Evolutionary conservation across 2,113 vertebrate species (phyloP), one percentile per base, ranked within the genome.

Genomic region (Hipposideros armiger): DNA sequence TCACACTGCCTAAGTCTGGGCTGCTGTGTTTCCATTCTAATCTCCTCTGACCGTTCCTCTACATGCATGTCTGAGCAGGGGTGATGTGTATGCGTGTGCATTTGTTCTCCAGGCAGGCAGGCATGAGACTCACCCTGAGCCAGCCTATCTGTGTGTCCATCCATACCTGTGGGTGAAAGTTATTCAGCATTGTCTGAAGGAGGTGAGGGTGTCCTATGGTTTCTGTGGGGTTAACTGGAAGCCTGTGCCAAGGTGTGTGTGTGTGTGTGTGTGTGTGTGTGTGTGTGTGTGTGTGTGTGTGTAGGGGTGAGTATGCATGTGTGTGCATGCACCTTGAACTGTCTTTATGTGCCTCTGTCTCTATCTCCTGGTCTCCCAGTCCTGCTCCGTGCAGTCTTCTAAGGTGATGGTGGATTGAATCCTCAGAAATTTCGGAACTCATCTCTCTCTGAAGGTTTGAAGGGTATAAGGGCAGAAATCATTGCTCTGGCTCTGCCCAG

Each of bases 121-220:
- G 74, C 15, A 0, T n/a, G 36, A 45, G 22, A 82, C 56, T 93
- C 67, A 42, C 47, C n/a, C 28, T 20, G 72, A 84, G 73, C 45
- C 90, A 95, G 78, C 28, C 69, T 72, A 32, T 64, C 87, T 88
- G 54, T 45, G 72, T 90, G 54, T 56, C 87, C 42, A 8, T 58
- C 56, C 47, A 36, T 64, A 83, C 15, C 40, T 58, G 50, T 45
- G 69, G 14, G 24, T 92, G 42, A 86, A 86, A 77, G 72, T 76
- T 56, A 70, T 6, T 52, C 30, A 77, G 60, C n/a, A 45, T 4
- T 42, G 1, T 56, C 73, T 40, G 42, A 24, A 47, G 32, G 16
- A 90, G 28, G 1, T 1, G 17, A 70, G 14, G 11, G 50, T 56
- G 67, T 32, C 52, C 80, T 92, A 73, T 72, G 74, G 17, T 76